Base-by-base conservation (phyloP, 1,140 invertebrate genomes). In the Drosophila murphyi region DNA sequence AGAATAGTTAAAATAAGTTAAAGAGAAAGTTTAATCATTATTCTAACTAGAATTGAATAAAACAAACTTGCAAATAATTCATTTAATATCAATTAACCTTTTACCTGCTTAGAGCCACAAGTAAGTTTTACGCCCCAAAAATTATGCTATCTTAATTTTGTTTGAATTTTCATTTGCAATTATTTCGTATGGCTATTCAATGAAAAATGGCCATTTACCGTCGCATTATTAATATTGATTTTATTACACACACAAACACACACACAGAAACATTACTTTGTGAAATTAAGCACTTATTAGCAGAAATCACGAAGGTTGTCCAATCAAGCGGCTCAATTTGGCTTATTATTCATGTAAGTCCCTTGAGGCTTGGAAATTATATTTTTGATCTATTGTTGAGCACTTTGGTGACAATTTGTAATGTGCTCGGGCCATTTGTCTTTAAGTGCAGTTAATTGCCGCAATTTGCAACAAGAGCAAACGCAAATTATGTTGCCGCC, bases 381-480 rank as follows among this genome's bases (percentile, higher is more conserved):
- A 75, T 55, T 69, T 80, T 80, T 59, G 62, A 48, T 35, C 47
- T 20, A 31, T 64, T 73, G 20, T 68, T 63, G 43, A 28, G 4
- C 10, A 55, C 57, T 60, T 72, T 52, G 52, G 50, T 37, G 71
- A 39, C 32, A 64, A 50, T 74, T 69, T 74, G 59, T 54, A 67
- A 67, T 72, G 60, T 76, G 56, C 5, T 78, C 2, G 48, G 39
- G 7, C 55, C 72, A 20, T 20, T 69, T 82, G 78, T 87, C 76
- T 51, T 73, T 67, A 80, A 76, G 55, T 83, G 80, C 77, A 88
- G 88, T 73, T 87, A 87, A 87, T 87, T 87, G 80, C 59, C 71
- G 63, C 77, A 82, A 88, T 86, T 88, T 86, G 64, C 47, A 64
- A 43, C 71, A 70, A 63, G 57, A 59, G 63, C 29, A 68, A 57